Evolutionary conservation across 2,113 vertebrate genomes (phyloP), one percentile per base, ranked within the genome.

Genomic region (Sciurus niger): DNA sequence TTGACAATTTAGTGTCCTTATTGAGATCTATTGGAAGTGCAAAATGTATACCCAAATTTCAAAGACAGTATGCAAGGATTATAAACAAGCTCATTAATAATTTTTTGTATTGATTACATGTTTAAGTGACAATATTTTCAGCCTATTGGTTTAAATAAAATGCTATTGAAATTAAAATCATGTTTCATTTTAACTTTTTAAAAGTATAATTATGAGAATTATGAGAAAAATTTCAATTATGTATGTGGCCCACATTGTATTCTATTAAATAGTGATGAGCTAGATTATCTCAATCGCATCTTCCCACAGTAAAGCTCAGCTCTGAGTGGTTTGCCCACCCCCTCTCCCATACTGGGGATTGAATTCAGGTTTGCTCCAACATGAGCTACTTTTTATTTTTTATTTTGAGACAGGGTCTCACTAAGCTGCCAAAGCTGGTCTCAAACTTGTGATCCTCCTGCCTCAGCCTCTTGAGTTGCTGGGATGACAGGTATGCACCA

Each of bases 61-160:
- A 92, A 78, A 88, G 14, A 28, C 28, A n/a, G 53, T 32, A 32
- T 88, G 68, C 32, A 30, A 53, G 53, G 13, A 72, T 8, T 24
- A 8, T 86, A 43, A 72, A 65, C 8, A 46, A 37, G 74, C 55
- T 80, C 80, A 73, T 55, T 46, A 90, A 43, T 84, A 73, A 48
- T 14, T n/a, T 96, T 76, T 72, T 18, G 40, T 73, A 34, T 51
- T 78, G 63, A 34, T 78, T 63, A 22, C 18, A 30, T 87, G 74
- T 65, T 92, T 40, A 95, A 82, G 43, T 60, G 79, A 30, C 48
- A 48, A 24, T 95, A 78, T 73, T 89, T 93, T 84, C 2, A 13
- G n/a, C 68, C 51, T 87, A 34, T 83, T 70, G 40, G 68, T 9
- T 77, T 76, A 90, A 82, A 68, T 76, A 53, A 68, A 68, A 68